A percentile compares a stretch with the other conserved stretches of the same genome.
phyloP scores from a whole-genome alignment of 2,797 vertebrate genomes.

The Hydrophis major region DNA sequence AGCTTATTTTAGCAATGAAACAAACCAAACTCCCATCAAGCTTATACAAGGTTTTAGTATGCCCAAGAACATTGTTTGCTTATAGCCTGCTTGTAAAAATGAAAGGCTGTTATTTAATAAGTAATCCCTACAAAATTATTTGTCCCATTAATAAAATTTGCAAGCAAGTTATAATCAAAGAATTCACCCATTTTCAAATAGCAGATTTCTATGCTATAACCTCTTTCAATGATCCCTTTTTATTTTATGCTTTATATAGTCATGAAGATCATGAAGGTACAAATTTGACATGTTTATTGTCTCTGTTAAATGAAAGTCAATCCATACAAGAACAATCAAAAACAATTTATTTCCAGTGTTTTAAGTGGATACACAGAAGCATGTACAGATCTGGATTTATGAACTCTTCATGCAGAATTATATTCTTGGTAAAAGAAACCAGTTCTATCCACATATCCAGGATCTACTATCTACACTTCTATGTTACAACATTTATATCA shows the following conservation, averaged over 20 bases:
- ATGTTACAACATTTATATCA: slow-evolving; percentile 89
- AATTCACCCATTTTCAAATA: neutral
- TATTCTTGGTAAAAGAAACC: slow-evolving; percentile 78
- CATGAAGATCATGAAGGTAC: neutral
- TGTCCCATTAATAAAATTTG: neutral
- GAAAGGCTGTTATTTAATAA: neutral
- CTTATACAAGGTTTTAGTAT: neutral
- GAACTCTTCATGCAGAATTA: slow-evolving; percentile 87
- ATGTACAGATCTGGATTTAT: slow-evolving; percentile 83
- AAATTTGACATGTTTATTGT: neutral
- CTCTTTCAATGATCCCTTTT: neutral
- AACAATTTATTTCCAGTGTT: slow-evolving; percentile 99
- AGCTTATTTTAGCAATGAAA: neutral
- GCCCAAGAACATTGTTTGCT: neutral
- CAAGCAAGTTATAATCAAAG: neutral
- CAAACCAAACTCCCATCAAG: neutral
- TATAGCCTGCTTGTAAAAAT: neutral
- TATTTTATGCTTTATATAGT: neutral
- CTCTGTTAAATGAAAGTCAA: slow-evolving; percentile 20
- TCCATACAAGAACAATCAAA: slow-evolving; percentile 73
- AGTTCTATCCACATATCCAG: slow-evolving; percentile 77
- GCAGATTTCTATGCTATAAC: neutral
- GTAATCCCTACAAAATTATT: neutral
- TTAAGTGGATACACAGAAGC: slow-evolving; percentile 86
- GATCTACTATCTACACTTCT: slow-evolving; percentile 81